Conservation (phyloP, 2,113 vertebrate species). For the Mesoclemmys tuberculata region DNA sequence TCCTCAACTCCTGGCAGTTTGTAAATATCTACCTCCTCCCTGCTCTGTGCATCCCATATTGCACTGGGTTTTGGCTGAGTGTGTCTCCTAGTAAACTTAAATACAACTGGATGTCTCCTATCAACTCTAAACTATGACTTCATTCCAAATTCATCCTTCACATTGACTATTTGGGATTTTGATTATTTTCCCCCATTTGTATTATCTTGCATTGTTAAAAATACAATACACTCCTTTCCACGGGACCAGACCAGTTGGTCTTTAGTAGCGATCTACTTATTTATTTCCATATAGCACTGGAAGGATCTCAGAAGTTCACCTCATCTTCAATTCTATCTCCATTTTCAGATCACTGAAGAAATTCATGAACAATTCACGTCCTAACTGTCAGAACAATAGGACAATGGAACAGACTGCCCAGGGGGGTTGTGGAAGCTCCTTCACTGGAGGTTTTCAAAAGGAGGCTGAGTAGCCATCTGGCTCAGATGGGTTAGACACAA, state of each 20-base stretch:
- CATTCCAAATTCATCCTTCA: background rate
- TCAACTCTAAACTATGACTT: background rate
- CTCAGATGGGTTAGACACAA: no score
- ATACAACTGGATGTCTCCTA: background rate
- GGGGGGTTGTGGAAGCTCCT: background rate
- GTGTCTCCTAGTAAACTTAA: background rate
- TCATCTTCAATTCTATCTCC: background rate
- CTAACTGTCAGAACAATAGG: background rate
- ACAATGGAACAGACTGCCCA: background rate
- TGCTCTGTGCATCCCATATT: background rate
- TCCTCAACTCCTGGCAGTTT: background rate
- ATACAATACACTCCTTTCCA: background rate
- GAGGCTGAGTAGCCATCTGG: background rate
- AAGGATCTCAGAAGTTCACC: background rate
- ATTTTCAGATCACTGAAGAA: background rate
- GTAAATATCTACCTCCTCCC: background rate
- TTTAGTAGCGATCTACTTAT: background rate
- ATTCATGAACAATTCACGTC: background rate
- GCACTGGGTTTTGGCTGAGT: background rate
- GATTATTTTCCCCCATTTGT: background rate
- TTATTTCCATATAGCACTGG: background rate
- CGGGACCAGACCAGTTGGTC: background rate
- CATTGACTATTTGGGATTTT: background rate
- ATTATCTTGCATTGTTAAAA: background rate
- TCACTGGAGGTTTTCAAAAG: background rate